Evolutionary conservation across 2,888 invertebrate genomes (phyloP).

Genomic region (Apamea monoglypha): DNA sequence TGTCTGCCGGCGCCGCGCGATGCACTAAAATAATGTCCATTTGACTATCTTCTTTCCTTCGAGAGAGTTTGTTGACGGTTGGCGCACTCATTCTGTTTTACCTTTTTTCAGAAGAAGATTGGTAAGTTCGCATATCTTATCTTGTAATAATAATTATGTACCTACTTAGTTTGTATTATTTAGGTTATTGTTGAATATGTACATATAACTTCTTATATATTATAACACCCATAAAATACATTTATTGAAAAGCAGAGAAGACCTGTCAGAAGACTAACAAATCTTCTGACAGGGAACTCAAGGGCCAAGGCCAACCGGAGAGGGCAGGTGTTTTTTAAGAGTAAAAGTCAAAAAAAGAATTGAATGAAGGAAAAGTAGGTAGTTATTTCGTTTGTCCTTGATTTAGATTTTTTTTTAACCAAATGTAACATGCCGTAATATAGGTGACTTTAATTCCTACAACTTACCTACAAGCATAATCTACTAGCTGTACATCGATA

Average conservation of each 20-base stretch:
- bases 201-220: too few relatives aligned
- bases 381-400: constrained; percentile 1
- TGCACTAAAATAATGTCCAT: constrained; percentile 62
- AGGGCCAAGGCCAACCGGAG: background rate
- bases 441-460: constrained; percentile 9
- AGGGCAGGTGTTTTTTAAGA: background rate
- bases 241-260: constrained; percentile 1
- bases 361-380: background rate
- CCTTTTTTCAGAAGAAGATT: constrained; percentile 37
- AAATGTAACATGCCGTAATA: background rate
- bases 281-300: constrained; percentile 22
- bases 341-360: background rate
- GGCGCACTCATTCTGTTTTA: constrained; percentile 51
- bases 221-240: background rate
- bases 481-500: constrained; percentile 26
- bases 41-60: constrained; percentile 72
- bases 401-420: background rate
- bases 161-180: background rate
- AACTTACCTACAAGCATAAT: constrained; percentile 26
- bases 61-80: constrained; percentile 72
- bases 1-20: constrained; percentile 50
- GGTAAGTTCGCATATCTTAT: constrained; percentile 51
- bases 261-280: too few relatives aligned
- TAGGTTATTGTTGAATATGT: background rate
- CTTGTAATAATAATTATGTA: background rate